Conservation (phyloP, 2,797 vertebrate species). For the Ptychobarbus kaznakovi region DNA sequence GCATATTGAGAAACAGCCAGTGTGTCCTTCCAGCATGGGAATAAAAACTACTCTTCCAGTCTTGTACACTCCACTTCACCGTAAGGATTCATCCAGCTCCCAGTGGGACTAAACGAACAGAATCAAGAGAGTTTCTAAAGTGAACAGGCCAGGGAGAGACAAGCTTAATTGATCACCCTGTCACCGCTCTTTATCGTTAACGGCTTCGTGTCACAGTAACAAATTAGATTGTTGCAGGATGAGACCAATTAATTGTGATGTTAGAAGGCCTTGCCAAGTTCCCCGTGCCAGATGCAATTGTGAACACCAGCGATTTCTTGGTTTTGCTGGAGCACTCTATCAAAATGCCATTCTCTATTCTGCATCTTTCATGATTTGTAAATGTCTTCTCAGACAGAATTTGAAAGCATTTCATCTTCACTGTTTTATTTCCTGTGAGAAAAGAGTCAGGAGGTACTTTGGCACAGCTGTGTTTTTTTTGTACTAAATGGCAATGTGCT, state of each 20-base stretch:
- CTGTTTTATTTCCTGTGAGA: not conserved
- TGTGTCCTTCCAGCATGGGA: not conserved
- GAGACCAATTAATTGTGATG: slow-evolving; percentile 62
- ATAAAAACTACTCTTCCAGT: slow-evolving; percentile 19
- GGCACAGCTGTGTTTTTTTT: not conserved
- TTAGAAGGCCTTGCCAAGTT: slow-evolving; percentile 52
- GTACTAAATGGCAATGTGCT: not conserved
- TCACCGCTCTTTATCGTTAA: slow-evolving; percentile 69
- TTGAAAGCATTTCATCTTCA: slow-evolving; percentile 12
- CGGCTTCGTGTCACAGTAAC: slow-evolving; percentile 72
- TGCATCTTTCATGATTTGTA: slow-evolving; percentile 14
- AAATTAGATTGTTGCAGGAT: slow-evolving; percentile 69
- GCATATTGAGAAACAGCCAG: too few relatives aligned
- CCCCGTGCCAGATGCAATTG: slow-evolving; percentile 51
- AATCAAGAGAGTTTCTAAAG: slow-evolving; percentile 34
- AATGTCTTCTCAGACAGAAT: slow-evolving; percentile 25
- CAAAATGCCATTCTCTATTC: slow-evolving; percentile 52
- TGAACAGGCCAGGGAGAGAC: slow-evolving; percentile 36
- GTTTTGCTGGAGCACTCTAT: slow-evolving; percentile 49
- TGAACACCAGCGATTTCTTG: slow-evolving; percentile 37
- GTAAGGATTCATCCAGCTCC: not conserved
- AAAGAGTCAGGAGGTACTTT: not conserved
- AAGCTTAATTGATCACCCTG: slow-evolving; percentile 69
- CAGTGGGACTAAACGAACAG: slow-evolving; percentile 27
- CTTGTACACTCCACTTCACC: slow-evolving; percentile 19